Percentiles rank a stretch among this genome's conserved stretches.
Conservation (phyloP, 1,140 invertebrate species). For the Drosophila pallidifrons region DNA sequence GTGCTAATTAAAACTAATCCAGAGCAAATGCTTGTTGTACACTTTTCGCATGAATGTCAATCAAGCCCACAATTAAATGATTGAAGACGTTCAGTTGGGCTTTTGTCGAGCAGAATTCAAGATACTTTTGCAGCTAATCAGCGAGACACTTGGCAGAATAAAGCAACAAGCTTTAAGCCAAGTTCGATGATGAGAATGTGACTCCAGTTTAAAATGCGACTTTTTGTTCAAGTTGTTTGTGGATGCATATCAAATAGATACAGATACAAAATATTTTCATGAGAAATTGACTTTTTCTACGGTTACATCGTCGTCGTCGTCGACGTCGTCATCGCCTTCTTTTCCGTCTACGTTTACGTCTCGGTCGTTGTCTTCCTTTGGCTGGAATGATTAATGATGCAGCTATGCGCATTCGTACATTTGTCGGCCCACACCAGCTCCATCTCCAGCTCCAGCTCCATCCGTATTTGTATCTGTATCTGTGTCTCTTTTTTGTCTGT, state of each 20-base stretch:
- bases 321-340: conserved; percentile 62
- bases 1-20: conserved; percentile 81
- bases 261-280: conserved; percentile 82
- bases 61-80: conserved; percentile 77
- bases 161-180: conserved; percentile 28
- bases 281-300: conserved; percentile 84
- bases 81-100: conserved; percentile 70
- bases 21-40: conserved; percentile 50
- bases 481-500: conserved; percentile 39
- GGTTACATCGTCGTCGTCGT: conserved; percentile 51
- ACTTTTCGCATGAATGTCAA: conserved; percentile 83
- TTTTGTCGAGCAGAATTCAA: conserved; percentile 4
- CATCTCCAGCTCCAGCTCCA: conserved; percentile 35
- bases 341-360: conserved; percentile 51
- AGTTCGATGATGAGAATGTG: conserved; percentile 31
- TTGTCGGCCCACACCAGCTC: conserved; percentile 59
- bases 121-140: conserved; percentile 35
- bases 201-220: conserved; percentile 34
- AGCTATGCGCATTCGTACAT: conserved; percentile 76
- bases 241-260: conserved; percentile 68
- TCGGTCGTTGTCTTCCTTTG: conserved; percentile 73
- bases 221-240: conserved; percentile 25
- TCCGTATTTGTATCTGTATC: conserved; percentile 48
- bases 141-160: conserved; percentile 13
- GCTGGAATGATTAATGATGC: conserved; percentile 83